A percentile compares a stretch with the other conserved stretches of the same genome.
Conservation (phyloP, 2,797 vertebrate genomes). For the Helicolenus hilgendorfi region DNA sequence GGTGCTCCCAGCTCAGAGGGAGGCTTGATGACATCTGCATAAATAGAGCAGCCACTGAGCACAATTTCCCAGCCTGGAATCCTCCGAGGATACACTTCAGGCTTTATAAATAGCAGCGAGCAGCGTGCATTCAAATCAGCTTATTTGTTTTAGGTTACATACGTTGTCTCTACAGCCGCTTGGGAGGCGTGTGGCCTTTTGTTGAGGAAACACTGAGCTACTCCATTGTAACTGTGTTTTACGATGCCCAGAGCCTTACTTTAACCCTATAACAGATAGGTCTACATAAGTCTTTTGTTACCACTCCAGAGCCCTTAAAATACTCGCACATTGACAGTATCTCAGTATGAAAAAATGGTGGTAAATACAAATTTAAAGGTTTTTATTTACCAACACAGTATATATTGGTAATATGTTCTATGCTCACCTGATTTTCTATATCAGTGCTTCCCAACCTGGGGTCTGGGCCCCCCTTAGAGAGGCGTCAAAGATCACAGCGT, state of each 20-base stretch:
- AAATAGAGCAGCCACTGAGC: constrained; percentile 57
- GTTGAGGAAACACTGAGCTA: neutral
- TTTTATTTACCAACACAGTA: neutral
- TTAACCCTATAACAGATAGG: neutral
- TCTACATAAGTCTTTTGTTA: neutral
- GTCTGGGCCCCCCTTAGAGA: no score
- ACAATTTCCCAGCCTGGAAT: constrained; percentile 36
- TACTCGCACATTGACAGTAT: neutral
- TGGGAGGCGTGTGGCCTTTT: neutral
- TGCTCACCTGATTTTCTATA: neutral
- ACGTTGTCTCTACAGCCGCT: neutral
- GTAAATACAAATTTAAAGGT: neutral
- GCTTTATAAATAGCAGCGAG: constrained; percentile 55
- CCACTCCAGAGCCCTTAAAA: neutral
- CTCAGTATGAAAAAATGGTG: neutral
- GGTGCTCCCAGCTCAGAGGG: constrained; percentile 56
- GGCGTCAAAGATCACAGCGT: no score
- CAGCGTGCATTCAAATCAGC: constrained; percentile 43
- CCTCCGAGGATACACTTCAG: constrained; percentile 42
- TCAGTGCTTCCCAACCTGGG: no score
- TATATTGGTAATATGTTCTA: neutral
- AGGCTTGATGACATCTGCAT: constrained; percentile 60
- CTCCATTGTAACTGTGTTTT: neutral
- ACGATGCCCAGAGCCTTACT: neutral
- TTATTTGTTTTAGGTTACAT: constrained; percentile 47